Percentiles rank a stretch among this genome's conserved stretches.
Evolutionary conservation across 2,797 vertebrate species (phyloP).

Genomic region (Onychomys arenicola): DNA sequence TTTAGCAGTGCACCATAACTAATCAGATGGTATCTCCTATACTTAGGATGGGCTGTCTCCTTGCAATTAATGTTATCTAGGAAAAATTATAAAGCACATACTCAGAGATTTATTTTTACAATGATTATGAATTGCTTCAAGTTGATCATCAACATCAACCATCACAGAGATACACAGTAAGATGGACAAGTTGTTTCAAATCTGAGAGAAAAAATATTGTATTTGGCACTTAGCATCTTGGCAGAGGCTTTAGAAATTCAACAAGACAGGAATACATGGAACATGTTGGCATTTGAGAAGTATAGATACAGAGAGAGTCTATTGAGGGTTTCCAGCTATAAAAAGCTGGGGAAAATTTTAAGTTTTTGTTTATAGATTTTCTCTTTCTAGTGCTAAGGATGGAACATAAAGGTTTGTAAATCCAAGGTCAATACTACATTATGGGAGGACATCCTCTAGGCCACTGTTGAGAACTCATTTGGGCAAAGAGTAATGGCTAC

Average conservation of each 20-base stretch:
- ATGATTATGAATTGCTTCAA: not conserved
- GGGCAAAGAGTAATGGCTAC: not conserved
- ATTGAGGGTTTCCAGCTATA: not conserved
- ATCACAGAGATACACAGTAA: not conserved
- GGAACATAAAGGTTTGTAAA: not conserved
- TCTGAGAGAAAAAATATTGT: not conserved
- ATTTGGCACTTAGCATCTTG: not conserved
- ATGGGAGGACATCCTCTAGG: not conserved
- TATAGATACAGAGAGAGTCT: not conserved
- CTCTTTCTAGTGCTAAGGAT: not conserved
- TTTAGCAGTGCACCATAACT: not conserved
- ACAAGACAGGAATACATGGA: not conserved
- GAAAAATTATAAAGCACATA: not conserved
- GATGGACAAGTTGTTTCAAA: not conserved
- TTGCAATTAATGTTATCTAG: not conserved
- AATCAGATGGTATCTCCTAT: not conserved
- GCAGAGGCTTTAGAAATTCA: not conserved
- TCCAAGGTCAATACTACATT: not conserved
- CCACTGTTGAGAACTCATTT: not conserved
- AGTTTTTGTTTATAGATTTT: not conserved
- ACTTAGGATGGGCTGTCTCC: not conserved
- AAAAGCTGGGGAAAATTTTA: not conserved
- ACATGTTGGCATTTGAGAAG: not conserved
- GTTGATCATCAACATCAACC: not conserved
- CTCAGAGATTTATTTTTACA: not conserved